phyloP scores from a whole-genome alignment of 2,888 invertebrate genomes.

The Altica lythri region DNA sequence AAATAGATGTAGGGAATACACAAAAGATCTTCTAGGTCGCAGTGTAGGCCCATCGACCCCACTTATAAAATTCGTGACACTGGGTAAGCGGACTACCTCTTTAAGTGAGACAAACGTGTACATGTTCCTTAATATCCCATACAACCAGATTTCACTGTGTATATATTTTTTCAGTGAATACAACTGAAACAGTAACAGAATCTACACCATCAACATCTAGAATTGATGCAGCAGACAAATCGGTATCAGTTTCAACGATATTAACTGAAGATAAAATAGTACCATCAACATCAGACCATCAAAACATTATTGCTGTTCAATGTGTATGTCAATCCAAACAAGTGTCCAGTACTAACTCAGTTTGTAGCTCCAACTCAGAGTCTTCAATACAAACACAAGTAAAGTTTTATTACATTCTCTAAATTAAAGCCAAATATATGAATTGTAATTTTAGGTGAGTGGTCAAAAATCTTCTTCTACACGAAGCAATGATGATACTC shows the following conservation, averaged over 20 bases:
- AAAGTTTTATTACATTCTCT: conserved; percentile 2
- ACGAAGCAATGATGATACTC: conserved; percentile 38
- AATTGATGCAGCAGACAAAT: conserved; percentile 43
- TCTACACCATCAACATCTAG: conserved; percentile 42
- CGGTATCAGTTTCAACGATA: conserved; percentile 11
- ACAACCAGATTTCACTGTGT: no score
- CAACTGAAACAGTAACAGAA: conserved; percentile 20
- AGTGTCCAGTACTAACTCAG: conserved; percentile 27
- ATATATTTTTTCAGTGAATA: conserved; percentile 57
- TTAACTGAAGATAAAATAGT: conserved; percentile 4
- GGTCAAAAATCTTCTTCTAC: conserved; percentile 40
- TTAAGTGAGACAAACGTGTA: no score
- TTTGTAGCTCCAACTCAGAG: conserved; percentile 37
- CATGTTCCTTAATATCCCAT: no score
- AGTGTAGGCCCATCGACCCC: no score
- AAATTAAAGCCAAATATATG: neutral
- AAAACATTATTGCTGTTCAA: conserved; percentile 10
- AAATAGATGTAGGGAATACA: no score
- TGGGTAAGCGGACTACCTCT: no score
- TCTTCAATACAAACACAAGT: conserved; percentile 39
- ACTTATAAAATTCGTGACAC: no score
- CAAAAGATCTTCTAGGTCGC: no score
- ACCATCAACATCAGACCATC: neutral
- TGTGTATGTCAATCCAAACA: conserved; percentile 38
- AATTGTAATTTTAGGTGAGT: conserved; percentile 26